A percentile compares a stretch with the other conserved stretches of the same genome.
phyloP scores from a whole-genome alignment of 2,113 vertebrate species.

The chimpanzee (Pan troglodytes) region NHGRI_mPanTro3-v2.1_pri NC_072417.2:92105001-92105500 shows the following conservation, averaged over 20 bases:
- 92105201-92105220: background rate
- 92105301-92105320: background rate
- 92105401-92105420: background rate
- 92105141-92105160: background rate
- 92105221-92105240: background rate
- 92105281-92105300: accelerated
- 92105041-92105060: background rate
- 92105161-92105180: background rate
- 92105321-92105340: background rate
- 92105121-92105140: accelerated
- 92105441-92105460: no score
- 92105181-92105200: background rate
- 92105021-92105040: conserved; percentile 60
- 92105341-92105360: background rate
- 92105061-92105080: conserved; percentile 91
- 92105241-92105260: accelerated
- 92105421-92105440: background rate
- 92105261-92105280: accelerated
- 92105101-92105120: conserved; percentile 83
- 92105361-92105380: background rate
- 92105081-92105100: conserved; percentile 92
- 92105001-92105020: conserved; percentile 35
- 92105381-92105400: no score
- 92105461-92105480: background rate
- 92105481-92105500: no score